These are phyloP conservation scores for Sitta europaea DNA, from an alignment of 2,113 vertebrate species.

Conservation along the genomic window DNA sequence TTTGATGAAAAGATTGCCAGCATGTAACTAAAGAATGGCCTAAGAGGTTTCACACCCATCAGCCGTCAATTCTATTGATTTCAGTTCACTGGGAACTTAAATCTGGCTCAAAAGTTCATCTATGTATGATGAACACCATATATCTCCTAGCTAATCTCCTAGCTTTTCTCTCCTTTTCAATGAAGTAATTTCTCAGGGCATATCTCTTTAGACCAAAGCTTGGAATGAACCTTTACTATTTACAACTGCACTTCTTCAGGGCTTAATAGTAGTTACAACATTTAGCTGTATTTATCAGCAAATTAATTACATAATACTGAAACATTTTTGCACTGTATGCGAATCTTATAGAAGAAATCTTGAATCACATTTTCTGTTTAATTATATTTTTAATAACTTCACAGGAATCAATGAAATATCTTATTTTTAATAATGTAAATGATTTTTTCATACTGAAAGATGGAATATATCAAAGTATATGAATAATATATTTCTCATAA, in stretches of 20 bases:
- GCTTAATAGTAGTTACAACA: fast-evolving
- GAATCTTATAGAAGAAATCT: background rate
- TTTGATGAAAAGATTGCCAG: background rate
- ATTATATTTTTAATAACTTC: background rate
- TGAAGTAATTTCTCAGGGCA: background rate
- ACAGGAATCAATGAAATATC: background rate
- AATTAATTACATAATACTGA: background rate
- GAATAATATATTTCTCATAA: background rate
- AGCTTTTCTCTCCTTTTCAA: background rate
- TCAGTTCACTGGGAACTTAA: background rate
- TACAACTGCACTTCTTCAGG: background rate
- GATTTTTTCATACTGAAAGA: background rate
- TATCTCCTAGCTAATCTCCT: background rate
- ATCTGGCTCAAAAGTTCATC: background rate
- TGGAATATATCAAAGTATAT: background rate
- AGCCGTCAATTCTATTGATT: background rate
- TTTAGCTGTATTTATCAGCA: background rate
- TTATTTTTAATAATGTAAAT: background rate
- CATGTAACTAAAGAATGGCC: background rate
- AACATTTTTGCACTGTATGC: background rate
- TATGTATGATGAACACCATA: background rate
- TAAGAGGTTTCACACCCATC: background rate
- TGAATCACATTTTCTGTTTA: background rate
- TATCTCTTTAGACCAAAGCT: background rate
- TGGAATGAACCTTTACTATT: background rate